Evolutionary conservation across 2,113 vertebrate genomes (phyloP).

Genomic region (Calidris pugnax): DNA sequence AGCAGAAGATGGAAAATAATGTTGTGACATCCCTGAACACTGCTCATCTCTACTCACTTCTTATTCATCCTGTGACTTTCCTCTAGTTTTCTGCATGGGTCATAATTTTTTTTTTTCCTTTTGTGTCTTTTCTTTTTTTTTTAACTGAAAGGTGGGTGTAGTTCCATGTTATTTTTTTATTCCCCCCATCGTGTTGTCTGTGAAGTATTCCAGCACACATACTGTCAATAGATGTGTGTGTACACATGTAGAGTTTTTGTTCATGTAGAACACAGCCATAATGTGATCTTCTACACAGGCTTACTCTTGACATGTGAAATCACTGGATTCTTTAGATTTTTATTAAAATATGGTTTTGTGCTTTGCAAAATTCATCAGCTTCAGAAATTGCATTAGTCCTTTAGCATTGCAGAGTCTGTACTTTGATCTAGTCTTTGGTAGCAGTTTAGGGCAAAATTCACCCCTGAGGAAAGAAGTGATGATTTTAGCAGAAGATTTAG

Average conservation of each 20-base stretch:
- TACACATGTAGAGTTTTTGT: background rate
- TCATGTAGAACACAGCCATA: background rate
- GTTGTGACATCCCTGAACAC: conserved; percentile 79
- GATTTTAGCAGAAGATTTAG: background rate
- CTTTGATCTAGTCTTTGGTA: background rate
- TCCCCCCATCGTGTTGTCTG: conserved; percentile 42
- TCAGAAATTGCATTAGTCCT: background rate
- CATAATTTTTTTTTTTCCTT: conserved; percentile 42
- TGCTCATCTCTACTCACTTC: conserved; percentile 62
- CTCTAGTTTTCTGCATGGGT: conserved; percentile 71
- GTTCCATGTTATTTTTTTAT: conserved; percentile 44
- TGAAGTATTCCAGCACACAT: conserved; percentile 44
- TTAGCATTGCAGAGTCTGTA: background rate
- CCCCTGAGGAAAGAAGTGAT: background rate
- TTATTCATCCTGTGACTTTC: conserved; percentile 64
- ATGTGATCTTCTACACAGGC: background rate
- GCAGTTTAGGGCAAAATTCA: background rate
- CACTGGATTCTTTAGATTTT: conserved; percentile 13
- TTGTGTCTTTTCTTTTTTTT: conserved; percentile 22
- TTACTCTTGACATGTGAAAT: background rate
- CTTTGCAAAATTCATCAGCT: background rate
- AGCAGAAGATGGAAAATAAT: conserved; percentile 77
- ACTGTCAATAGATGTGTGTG: conserved; percentile 55
- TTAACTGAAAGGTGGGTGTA: conserved; percentile 52
- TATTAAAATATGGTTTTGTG: background rate